Conservation (phyloP, 2,113 vertebrate species). For the Sapayoa aenigma region DNA sequence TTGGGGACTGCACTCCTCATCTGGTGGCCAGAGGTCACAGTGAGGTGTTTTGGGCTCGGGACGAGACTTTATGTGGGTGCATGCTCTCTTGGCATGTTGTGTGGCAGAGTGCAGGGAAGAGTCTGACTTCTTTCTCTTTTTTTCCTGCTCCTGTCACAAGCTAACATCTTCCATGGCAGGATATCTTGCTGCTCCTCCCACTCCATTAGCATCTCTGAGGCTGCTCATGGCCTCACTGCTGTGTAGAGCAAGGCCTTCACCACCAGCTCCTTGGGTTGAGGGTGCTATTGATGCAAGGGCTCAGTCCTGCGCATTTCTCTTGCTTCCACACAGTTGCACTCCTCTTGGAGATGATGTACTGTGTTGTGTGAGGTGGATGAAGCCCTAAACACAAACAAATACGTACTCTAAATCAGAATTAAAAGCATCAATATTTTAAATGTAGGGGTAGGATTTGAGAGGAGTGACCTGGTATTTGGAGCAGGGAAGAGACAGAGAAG, state of each 20-base stretch:
- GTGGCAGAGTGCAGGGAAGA: not conserved
- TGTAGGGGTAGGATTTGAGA: not conserved
- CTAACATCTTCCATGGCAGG: not conserved
- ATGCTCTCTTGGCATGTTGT: not conserved
- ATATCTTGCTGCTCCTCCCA: not conserved
- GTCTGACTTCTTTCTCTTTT: not conserved
- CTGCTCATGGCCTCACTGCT: not conserved
- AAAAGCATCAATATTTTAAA: not conserved
- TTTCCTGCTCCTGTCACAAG: not conserved
- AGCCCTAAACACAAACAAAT: not conserved
- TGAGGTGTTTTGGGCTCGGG: not conserved
- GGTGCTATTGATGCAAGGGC: rapidly evolving
- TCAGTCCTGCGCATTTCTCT: not conserved
- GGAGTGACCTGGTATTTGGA: not conserved
- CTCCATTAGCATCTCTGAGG: not conserved
- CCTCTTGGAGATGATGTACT: not conserved
- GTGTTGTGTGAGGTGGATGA: not conserved
- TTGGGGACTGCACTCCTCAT: not conserved
- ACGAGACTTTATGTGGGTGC: not conserved
- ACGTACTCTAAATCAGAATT: not conserved
- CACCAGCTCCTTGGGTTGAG: not conserved
- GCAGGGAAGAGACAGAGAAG: not conserved
- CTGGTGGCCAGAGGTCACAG: not conserved
- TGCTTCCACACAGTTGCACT: not conserved
- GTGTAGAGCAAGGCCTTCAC: not conserved